These are phyloP conservation scores for Atrina japonica DNA, from an alignment of 2,888 invertebrate species.

Conservation along the genomic window DNA sequence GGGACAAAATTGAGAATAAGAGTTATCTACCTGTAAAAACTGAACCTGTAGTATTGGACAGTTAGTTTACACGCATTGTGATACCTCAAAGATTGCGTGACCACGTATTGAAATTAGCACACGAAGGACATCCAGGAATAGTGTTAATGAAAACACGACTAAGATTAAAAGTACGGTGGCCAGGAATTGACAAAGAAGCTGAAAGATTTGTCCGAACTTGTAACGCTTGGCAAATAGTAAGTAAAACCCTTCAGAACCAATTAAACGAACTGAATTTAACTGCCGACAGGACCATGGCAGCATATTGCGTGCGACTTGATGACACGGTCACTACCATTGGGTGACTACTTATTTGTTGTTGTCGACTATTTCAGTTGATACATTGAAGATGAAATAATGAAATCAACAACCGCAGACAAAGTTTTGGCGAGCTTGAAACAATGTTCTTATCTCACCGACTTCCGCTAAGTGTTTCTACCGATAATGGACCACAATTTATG, in stretches of 20 bases:
- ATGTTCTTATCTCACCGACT: not conserved
- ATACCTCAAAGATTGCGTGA: slow-evolving; percentile 21
- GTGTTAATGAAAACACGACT: slow-evolving; percentile 32
- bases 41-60: slow-evolving; percentile 41
- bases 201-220: slow-evolving; percentile 17
- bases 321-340: not conserved
- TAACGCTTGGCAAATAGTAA: not conserved
- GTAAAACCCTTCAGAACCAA: not conserved
- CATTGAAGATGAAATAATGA: not conserved
- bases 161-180: slow-evolving; percentile 51
- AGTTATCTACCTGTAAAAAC: slow-evolving; percentile 27
- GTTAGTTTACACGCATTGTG: slow-evolving; percentile 42
- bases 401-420: not conserved
- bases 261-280: not conserved
- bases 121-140: slow-evolving; percentile 47
- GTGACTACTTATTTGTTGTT: slow-evolving; percentile 1
- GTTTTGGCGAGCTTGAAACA: not conserved
- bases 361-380: slow-evolving; percentile 5
- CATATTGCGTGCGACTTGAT: slow-evolving; percentile 2
- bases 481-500: not conserved
- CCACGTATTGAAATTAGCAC: slow-evolving; percentile 18
- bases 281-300: slow-evolving; percentile 6
- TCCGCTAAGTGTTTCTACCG: not conserved
- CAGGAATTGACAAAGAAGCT: slow-evolving; percentile 39
- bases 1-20: slow-evolving; percentile 29